Evolutionary conservation across 1,140 invertebrate species (phyloP), one percentile per base, ranked within the genome.

Genomic region (Gryon sp.): DNA sequence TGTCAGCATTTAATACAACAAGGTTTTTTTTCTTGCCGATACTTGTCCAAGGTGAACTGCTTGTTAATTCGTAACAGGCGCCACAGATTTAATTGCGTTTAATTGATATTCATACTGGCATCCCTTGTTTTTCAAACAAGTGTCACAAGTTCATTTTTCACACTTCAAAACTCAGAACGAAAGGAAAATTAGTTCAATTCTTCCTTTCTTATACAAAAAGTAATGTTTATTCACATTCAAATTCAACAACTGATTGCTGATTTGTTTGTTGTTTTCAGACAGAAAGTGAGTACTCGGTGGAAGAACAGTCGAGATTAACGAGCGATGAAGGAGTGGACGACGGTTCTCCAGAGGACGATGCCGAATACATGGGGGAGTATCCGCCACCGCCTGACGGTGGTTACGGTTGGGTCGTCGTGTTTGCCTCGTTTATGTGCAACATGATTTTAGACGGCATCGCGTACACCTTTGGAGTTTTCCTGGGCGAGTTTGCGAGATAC

Each of bases 401-500:
- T 15, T 97, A 95, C 88, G 97, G 96, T 19, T 98, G 97, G 96
- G 94, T 96, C 36, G 86, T 99, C 66, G 97, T 99, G 19, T 93
- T 98, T 79, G 97, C 96, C 36, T 97, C 96, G 5, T 99, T 99
- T 88, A 93, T 99, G 92, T 98, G 97, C 86, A 99, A 99, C 91
- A 94, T 99, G 89, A 95, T 99, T 70, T 96, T 99, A n/a, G 98
- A 99, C 85, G 98, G 98, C 66, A 96, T 98, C 26, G 95, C 96
- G 2, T 97, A 98, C 88, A 97, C 95, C 2, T 98, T 98, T 83
- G 96, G 96, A 6, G 93, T 97, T 79, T 97, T 97, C 88, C 90
- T 97, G 2, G 89, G 91, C 9, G 93, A 95, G 80, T 94, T 98
- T 62, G 93, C 95, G 24, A 89, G 87, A 9, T 93, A 94, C 84